phyloP scores from a whole-genome alignment of 2,888 invertebrate species.

The Schrankia costaestrigalis region DNA sequence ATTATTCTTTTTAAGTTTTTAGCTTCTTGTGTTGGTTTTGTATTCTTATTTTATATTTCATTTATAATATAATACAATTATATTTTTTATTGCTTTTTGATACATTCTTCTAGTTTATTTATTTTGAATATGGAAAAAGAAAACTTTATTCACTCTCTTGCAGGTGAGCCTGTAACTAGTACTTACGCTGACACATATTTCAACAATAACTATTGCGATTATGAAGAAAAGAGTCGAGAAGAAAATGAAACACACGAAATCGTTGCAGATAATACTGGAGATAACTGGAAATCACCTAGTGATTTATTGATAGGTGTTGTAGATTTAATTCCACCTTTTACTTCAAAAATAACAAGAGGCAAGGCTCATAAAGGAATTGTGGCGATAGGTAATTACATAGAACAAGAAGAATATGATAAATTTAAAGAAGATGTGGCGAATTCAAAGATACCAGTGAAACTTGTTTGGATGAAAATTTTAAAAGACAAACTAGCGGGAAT shows the following conservation, averaged over 20 bases:
- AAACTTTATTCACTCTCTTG: constrained; percentile 36
- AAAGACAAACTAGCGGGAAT: constrained; percentile 49
- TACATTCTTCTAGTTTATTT: no score
- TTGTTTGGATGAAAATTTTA: constrained; percentile 58
- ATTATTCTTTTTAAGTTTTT: no score
- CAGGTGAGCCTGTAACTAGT: constrained; percentile 53
- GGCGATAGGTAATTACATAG: constrained; percentile 54
- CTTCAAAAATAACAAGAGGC: constrained; percentile 68
- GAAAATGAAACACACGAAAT: constrained; percentile 7
- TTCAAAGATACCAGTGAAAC: constrained; percentile 55
- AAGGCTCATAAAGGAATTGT: constrained; percentile 67
- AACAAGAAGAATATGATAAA: constrained; percentile 44
- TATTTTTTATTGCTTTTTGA: no score
- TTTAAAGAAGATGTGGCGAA: constrained; percentile 42
- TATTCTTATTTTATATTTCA: no score
- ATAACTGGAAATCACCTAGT: constrained; percentile 67
- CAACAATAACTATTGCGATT: constrained; percentile 43
- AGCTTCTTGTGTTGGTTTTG: no score
- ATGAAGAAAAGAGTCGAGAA: constrained; percentile 14
- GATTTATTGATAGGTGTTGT: constrained; percentile 60
- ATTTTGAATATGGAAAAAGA: constrained; percentile 41
- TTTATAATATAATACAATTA: no score
- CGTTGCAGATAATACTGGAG: constrained; percentile 6
- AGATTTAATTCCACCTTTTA: constrained; percentile 64
- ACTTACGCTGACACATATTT: constrained; percentile 64